Evolutionary conservation across 2,113 vertebrate species (phyloP).

Genomic region (Sigmodon hispidus): DNA sequence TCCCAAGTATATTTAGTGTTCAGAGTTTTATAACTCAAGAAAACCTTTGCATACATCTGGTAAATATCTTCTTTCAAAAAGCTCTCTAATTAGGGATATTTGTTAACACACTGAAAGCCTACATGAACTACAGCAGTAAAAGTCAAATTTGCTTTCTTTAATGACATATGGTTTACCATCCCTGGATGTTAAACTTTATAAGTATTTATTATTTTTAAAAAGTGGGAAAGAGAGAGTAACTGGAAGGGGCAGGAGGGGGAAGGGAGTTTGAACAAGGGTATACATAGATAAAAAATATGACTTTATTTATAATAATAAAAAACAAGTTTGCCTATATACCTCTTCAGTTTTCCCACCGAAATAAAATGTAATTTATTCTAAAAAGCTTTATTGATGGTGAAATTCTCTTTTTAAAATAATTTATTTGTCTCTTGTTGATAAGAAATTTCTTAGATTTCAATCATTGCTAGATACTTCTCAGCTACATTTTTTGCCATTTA

Average conservation of each 20-base stretch:
- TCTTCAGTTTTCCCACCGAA: too few relatives aligned
- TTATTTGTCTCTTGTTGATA: background rate
- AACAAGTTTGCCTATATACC: too few relatives aligned
- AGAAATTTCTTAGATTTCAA: slow-evolving; percentile 34
- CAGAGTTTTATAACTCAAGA: slow-evolving; percentile 41
- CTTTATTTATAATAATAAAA: too few relatives aligned
- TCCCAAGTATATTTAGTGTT: slow-evolving; percentile 55
- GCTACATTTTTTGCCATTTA: background rate
- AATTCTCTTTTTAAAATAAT: slow-evolving; percentile 42
- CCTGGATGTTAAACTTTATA: slow-evolving; percentile 58
- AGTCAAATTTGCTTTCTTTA: slow-evolving; percentile 58
- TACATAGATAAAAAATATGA: too few relatives aligned
- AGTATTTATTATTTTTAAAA: slow-evolving; percentile 59
- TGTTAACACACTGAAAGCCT: slow-evolving; percentile 57
- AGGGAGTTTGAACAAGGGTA: too few relatives aligned
- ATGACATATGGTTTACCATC: slow-evolving; percentile 46
- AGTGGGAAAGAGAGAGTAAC: too few relatives aligned
- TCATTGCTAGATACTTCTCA: slow-evolving; percentile 27
- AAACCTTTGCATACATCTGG: slow-evolving; percentile 42
- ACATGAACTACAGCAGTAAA: slow-evolving; percentile 57
- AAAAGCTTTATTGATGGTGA: slow-evolving; percentile 58
- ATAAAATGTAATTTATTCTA: too few relatives aligned
- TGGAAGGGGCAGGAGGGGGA: too few relatives aligned
- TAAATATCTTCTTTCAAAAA: slow-evolving; percentile 62
- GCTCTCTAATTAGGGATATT: slow-evolving; percentile 30